Evolutionary conservation across 2,113 vertebrate species (phyloP), one percentile per base, ranked within the genome.

Genomic region (Charadrius vociferus): DNA sequence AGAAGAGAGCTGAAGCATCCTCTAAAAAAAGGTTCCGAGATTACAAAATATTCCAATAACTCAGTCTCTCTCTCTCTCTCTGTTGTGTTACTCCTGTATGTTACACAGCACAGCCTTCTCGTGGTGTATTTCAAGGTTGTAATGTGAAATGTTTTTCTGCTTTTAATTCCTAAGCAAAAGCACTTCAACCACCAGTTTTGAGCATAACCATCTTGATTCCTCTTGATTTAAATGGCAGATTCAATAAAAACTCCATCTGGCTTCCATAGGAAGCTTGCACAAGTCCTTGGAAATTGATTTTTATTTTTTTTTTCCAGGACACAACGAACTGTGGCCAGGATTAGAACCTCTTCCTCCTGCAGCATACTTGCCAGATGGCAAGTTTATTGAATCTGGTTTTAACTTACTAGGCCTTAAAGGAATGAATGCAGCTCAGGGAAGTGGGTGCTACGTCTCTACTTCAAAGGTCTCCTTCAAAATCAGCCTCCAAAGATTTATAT

Each of bases 201-300:
- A 82, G 68, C 2, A 1, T 82, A 94, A 50, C 37, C 36, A n/a
- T 89, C 70, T 90, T 58, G 58, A 58, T 61, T 94, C 71, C 74
- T 93, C 50, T 82, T 94, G 87, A 91, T 95, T 87, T 93, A 93
- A 96, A 79, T 90, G 85, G 81, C 66, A 92, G 50, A 92, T 94
- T 91, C 66, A 93, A 95, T 96, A 95, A 94, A 95, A 90, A 50
- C 71, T 97, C 85, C 95, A 96, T 96, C 95, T 96, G 95, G 86
- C 92, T 95, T 97, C 90, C 67, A 95, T 88, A 93, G 96, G 90
- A 90, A 94, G 59, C 79, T 93, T 88, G 41, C 72, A 78, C 71
- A 71, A 90, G 88, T 88, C 90, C 43, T 74, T 90, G 55, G 61
- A 95, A 94, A 81, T 92, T 34, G 75, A 73, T 87, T 86, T 24